Evolutionary conservation across 2,113 vertebrate species (phyloP).

Genomic region (Camarhynchus parvulus): DNA sequence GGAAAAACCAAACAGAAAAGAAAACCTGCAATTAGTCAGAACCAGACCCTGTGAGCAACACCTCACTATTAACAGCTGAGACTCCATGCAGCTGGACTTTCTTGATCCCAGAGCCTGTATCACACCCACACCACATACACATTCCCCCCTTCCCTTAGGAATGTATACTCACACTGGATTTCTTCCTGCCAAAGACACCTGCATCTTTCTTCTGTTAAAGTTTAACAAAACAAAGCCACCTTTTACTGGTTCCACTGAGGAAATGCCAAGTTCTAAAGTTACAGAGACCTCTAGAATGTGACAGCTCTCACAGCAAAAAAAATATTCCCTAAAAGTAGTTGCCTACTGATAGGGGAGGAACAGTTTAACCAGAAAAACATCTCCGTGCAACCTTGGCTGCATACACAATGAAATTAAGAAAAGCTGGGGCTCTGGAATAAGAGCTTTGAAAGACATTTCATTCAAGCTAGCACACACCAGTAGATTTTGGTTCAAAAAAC

Average conservation of each 20-base stretch:
- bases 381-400: not conserved
- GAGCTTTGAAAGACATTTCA: not conserved
- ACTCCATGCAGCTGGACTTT: not conserved
- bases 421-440: not conserved
- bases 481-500: not conserved
- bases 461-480: not conserved
- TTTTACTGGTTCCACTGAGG: not conserved
- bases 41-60: not conserved
- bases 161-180: not conserved
- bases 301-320: not conserved
- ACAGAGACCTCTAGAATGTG: not conserved
- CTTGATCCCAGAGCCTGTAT: not conserved
- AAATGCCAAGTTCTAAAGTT: slow-evolving; percentile 12
- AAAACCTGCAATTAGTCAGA: not conserved
- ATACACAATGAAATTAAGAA: not conserved
- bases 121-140: not conserved
- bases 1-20: not conserved
- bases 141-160: not conserved
- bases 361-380: not conserved
- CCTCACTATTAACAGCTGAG: not conserved
- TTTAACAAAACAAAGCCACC: not conserved
- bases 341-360: not conserved
- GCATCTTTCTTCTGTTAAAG: not conserved
- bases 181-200: not conserved
- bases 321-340: not conserved